phyloP scores from a whole-genome alignment of 2,888 invertebrate species.

The Ligdia adustata region DNA sequence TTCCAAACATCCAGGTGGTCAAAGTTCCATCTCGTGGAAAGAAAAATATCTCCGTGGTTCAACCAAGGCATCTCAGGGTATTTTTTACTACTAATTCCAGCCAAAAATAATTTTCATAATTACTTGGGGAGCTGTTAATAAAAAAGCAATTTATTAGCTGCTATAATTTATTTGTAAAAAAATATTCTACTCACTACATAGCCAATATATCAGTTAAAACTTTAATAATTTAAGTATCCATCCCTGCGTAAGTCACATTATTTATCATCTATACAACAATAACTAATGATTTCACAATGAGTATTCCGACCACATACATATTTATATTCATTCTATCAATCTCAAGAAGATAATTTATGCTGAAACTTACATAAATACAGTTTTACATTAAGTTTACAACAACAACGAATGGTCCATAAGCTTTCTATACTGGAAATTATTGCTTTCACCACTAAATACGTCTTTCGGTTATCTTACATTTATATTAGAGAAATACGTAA shows the following conservation, averaged over 20 bases:
- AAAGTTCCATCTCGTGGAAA: too few species aligned
- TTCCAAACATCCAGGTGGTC: too few species aligned
- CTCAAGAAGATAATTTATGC: constrained; percentile 80
- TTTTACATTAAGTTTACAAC: constrained; percentile 60
- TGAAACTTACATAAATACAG: constrained; percentile 70
- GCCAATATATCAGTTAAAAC: constrained; percentile 86
- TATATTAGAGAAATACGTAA: constrained; percentile 41
- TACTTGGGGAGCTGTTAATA: constrained; percentile 7
- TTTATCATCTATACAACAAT: constrained; percentile 84
- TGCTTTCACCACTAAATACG: constrained; percentile 53
- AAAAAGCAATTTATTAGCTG: constrained; percentile 67
- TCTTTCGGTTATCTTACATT: constrained; percentile 41
- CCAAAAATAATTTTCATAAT: constrained; percentile 19
- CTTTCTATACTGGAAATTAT: constrained; percentile 71
- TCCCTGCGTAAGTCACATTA: constrained; percentile 85
- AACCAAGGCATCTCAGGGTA: too few species aligned
- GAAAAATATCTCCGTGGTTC: too few species aligned
- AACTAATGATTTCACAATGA: constrained; percentile 79
- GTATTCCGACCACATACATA: constrained; percentile 70
- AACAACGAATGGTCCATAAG: constrained; percentile 78
- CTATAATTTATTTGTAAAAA: constrained; percentile 88
- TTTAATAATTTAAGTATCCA: constrained; percentile 85
- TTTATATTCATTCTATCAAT: constrained; percentile 54
- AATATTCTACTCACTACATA: constrained; percentile 88
- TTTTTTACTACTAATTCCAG: too few species aligned